Conservation (phyloP, 2,113 vertebrate species). For the Halichoerus grypus region DNA sequence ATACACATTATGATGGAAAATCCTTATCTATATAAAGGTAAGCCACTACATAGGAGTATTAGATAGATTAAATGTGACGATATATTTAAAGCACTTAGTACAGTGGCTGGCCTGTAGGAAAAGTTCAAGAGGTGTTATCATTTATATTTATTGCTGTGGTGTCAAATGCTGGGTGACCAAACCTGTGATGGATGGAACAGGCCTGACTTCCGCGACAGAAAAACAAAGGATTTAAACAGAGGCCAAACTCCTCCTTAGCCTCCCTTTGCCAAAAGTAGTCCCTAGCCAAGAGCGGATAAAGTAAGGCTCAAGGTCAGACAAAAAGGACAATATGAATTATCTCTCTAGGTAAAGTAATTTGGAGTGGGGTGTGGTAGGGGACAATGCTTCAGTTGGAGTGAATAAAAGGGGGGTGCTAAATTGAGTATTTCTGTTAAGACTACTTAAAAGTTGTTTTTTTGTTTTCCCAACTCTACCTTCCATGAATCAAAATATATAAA, state of each 20-base stretch:
- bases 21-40: not conserved
- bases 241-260: constrained; percentile 42
- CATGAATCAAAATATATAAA: constrained; percentile 31
- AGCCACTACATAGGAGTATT: not conserved
- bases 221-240: constrained; percentile 47
- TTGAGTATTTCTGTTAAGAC: not conserved
- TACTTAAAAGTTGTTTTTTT: not conserved
- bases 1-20: not conserved
- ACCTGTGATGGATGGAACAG: constrained; percentile 35
- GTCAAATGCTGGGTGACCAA: constrained; percentile 47
- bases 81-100: not conserved
- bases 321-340: constrained; percentile 26
- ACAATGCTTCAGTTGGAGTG: not conserved
- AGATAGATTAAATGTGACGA: not conserved
- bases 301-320: constrained; percentile 44
- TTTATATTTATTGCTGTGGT: constrained; percentile 23
- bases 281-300: constrained; percentile 39
- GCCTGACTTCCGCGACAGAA: constrained; percentile 25
- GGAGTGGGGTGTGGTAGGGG: not conserved
- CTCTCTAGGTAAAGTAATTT: not conserved
- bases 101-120: not conserved
- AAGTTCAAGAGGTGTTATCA: constrained; percentile 15
- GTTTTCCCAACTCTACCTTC: not conserved
- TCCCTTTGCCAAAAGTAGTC: constrained; percentile 43
- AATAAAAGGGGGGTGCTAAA: not conserved